These are phyloP conservation scores for Sebastolobus altivelis DNA, from an alignment of 2,797 vertebrate genomes.

Conservation along the genomic window DNA sequence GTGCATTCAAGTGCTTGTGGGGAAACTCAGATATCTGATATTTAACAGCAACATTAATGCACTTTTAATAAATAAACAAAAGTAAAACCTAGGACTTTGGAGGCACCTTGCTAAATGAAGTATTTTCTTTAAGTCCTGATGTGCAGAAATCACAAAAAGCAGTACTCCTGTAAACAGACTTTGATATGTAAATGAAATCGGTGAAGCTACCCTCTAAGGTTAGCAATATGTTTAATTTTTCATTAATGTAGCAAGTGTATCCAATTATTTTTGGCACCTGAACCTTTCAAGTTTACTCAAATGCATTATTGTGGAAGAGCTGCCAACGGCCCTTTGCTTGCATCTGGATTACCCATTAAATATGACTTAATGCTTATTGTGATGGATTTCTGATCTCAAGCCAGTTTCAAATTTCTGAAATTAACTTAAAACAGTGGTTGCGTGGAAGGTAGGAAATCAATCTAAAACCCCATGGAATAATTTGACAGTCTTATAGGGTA, in stretches of 20 bases:
- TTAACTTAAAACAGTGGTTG: no score
- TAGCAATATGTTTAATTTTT: not conserved
- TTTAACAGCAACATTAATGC: not conserved
- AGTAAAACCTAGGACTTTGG: not conserved
- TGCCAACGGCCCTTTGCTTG: not conserved
- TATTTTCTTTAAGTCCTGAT: not conserved
- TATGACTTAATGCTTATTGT: not conserved
- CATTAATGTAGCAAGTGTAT: not conserved
- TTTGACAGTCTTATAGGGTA: no score
- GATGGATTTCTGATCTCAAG: constrained; percentile 5
- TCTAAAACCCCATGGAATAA: no score
- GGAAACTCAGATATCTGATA: no score
- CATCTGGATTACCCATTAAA: not conserved
- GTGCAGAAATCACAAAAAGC: not conserved
- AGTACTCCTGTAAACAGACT: not conserved
- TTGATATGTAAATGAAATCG: not conserved
- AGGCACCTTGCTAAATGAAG: not conserved
- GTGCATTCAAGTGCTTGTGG: no score
- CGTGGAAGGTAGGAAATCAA: fast-evolving
- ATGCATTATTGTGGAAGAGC: not conserved
- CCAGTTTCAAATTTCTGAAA: not conserved
- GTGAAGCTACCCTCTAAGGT: not conserved
- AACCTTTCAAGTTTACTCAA: not conserved
- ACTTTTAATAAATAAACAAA: not conserved
- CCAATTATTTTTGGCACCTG: constrained; percentile 1